Base-by-base conservation (phyloP, 2,113 vertebrate species). In the Rhea pennata region DNA sequence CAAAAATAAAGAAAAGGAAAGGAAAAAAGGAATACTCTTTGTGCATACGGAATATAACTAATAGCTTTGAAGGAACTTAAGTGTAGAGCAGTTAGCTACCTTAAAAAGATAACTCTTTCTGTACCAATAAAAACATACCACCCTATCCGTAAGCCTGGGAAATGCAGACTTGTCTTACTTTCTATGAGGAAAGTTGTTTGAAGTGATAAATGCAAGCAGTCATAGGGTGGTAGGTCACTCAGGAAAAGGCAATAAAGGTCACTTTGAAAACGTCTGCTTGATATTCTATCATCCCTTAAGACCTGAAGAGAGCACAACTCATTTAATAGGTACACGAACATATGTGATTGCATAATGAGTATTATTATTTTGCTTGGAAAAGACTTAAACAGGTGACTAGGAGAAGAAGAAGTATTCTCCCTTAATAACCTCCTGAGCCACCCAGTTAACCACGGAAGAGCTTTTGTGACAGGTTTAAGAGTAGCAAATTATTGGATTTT, bases 211-310 rank as follows among this genome's bases (percentile, higher is more conserved):
- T 12, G 31, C 88, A 94, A 87, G 93, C 87, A 91, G 77, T 66
- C 92, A 75, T 79, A 82, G 92, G 95, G 95, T 96, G 91, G 92
- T 64, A 96, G 94, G 92, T 94, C 95, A 73, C 93, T 27, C 66
- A 93, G 91, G 92, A 91, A 89, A 95, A 94, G 92, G 77, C 96
- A 86, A 94, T 94, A 96, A 96, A 92, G 96, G 95, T 97, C 96
- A 96, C 95, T 96, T 95, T 96, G 95, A 96, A 97, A 96, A 92
- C 4, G 31, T 62, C 58, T 95, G 84, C 88, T 94, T 95, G 96
- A 96, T 96, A 96, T 40, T 50, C 26, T 84, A 48, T 82, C 86
- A 76, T 97, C 96, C 93, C 96, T 87, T 69, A 94, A 95, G 95
- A 83, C 80, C 73, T 0, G 15, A 89, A 92, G 88, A 93, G 58